These are phyloP conservation scores for Dione vanillae DNA, from an alignment of 2,888 invertebrate genomes.

Conservation along the genomic window DNA sequence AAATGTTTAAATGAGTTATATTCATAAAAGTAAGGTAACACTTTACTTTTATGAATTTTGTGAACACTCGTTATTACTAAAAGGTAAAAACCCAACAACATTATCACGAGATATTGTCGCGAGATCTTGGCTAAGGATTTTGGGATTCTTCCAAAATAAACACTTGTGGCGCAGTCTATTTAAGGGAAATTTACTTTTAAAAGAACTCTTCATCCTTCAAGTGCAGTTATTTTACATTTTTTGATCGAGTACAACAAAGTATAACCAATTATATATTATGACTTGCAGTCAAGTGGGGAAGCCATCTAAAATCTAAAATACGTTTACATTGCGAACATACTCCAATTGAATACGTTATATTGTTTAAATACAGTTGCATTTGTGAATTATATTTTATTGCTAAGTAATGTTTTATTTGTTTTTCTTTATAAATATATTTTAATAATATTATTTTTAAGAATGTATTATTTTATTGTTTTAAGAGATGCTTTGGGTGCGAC, in stretches of 20 bases:
- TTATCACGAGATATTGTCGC: no score
- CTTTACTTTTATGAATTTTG: background rate
- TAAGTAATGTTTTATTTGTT: no score
- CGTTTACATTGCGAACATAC: constrained; percentile 36
- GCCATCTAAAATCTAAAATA: constrained; percentile 35
- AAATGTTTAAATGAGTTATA: background rate
- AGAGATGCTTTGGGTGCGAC: no score
- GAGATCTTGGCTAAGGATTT: background rate
- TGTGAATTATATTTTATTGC: constrained; percentile 17
- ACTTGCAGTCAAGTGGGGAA: constrained; percentile 38
- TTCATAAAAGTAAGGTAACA: no score
- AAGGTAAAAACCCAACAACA: no score
- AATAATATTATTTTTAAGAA: no score
- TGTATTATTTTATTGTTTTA: no score
- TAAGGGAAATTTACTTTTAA: background rate
- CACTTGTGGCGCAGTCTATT: background rate
- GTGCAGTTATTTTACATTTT: constrained; percentile 28
- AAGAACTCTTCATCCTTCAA: background rate
- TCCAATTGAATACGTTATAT: constrained; percentile 40
- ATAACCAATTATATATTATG: constrained; percentile 36
- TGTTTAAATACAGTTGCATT: constrained; percentile 12
- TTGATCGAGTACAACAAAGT: constrained; percentile 31
- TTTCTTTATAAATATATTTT: no score
- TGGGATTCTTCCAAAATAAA: background rate
- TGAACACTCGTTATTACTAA: background rate